These are phyloP conservation scores for Zaprionus capensis DNA, from an alignment of 1,140 invertebrate genomes.

Conservation along the genomic window DNA sequence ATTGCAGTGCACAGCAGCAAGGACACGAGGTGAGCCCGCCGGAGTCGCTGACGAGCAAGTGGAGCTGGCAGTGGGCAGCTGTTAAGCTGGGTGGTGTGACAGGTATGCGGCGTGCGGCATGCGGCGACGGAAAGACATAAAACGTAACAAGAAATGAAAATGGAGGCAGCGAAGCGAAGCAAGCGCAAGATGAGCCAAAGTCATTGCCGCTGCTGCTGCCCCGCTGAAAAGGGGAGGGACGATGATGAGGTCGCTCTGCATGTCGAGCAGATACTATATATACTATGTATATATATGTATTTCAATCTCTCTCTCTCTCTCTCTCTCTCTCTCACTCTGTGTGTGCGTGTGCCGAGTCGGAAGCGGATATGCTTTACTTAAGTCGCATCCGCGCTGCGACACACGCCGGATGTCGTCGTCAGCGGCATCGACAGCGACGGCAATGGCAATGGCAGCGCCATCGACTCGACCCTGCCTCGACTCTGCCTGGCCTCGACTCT, in stretches of 20 bases:
- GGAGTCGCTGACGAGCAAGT: conserved; percentile 47
- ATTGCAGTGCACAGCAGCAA: conserved; percentile 96
- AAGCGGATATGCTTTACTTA: conserved; percentile 84
- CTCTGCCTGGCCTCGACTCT: not conserved
- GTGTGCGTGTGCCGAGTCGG: conserved; percentile 66
- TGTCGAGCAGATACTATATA: conserved; percentile 44
- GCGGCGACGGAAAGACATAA: conserved; percentile 72
- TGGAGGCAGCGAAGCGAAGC: conserved; percentile 62
- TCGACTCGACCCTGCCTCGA: conserved; percentile 42
- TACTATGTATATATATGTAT: conserved; percentile 12
- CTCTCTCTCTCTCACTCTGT: not conserved
- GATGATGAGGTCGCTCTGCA: conserved; percentile 56
- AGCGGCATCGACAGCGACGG: conserved; percentile 36
- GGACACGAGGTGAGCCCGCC: conserved; percentile 89
- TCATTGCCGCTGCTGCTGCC: conserved; percentile 63
- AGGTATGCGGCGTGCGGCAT: conserved; percentile 49
- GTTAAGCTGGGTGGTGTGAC: conserved; percentile 50
- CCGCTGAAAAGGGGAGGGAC: conserved; percentile 24
- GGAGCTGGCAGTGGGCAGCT: conserved; percentile 27
- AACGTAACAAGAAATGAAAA: conserved; percentile 81
- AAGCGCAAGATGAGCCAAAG: conserved; percentile 61
- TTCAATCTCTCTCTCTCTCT: not conserved
- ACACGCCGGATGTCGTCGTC: conserved; percentile 77
- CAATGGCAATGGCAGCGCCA: conserved; percentile 47
- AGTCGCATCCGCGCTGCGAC: conserved; percentile 77